Base-by-base conservation (phyloP, 2,113 vertebrate genomes). In the Labeo rohita region DNA sequence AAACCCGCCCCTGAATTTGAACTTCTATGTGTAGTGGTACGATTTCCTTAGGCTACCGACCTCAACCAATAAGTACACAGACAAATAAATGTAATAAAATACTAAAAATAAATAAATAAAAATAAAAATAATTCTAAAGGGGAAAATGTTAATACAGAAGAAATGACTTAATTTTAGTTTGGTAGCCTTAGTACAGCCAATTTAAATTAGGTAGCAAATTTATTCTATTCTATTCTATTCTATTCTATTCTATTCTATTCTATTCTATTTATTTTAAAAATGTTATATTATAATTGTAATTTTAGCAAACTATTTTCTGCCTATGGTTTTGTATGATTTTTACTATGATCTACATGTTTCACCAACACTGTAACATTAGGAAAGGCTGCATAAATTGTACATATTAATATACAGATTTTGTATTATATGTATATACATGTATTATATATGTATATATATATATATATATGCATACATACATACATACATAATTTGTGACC, bases 1-100 rank as follows among this genome's bases (percentile, higher is more conserved):
- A 47, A 90, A 87, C 88, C 73, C 36, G 80, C 72, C 84, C 79
- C 47, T 85, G 61, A 52, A 54, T 79, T 75, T 89, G 85, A 91
- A 87, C 83, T 82, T 81, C 85, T 72, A 28, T 11, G 3, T 15
- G 39, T 61, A 47, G 16, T 12, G 36, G 16, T 61, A 68, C 12
- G 4, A 8, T 54, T 23, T 63, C 15, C 16, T 56, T 28, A 28
- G 28, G 28, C 28, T 49, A 74, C 21, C 23, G 7, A 39, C 49
- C 61, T 78, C 15, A 39, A 59, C 28, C 61, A 70, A 70, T 18
- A 78, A 56, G 21, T 56, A 18, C 54, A 23, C 54, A 43, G 11
- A 18, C 66, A 72, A 70, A 28, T 47, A 18, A 21, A 54, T 47
- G 23, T 12, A n/a, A 28, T 10, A 39, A 39, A 39, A 39, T 39